Percentiles rank a stretch among this genome's conserved stretches.
Conservation (phyloP, 2,113 vertebrate species). For the Gila orcuttii region DNA sequence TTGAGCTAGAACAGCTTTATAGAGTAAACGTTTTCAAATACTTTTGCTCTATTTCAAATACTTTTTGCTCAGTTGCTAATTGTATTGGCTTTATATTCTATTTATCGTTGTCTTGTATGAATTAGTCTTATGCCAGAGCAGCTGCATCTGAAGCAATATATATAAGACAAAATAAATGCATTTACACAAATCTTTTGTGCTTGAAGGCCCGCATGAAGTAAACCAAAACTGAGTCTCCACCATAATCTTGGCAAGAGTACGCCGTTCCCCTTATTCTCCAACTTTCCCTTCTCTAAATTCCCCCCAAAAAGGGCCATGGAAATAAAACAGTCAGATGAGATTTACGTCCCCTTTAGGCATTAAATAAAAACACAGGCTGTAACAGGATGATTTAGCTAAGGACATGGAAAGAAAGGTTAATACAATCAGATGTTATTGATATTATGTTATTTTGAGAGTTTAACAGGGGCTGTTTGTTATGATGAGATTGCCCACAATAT, state of each 20-base stretch:
- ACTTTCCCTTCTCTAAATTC: slow-evolving; percentile 28
- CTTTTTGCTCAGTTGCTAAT: not conserved
- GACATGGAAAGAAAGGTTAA: slow-evolving; percentile 1
- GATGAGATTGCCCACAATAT: not conserved
- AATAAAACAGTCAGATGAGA: slow-evolving; percentile 11
- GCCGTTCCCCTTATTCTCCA: not conserved
- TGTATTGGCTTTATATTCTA: not conserved
- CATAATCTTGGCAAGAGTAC: not conserved
- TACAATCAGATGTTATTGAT: not conserved
- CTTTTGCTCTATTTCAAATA: not conserved
- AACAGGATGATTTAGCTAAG: not conserved
- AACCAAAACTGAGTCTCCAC: not conserved
- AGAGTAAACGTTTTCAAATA: not conserved
- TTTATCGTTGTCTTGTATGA: not conserved
- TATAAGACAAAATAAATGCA: not conserved
- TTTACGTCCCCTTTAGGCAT: not conserved
- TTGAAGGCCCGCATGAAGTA: not conserved
- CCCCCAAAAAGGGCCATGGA: not conserved
- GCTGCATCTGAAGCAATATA: not conserved
- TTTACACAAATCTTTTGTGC: not conserved
- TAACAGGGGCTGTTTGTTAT: not conserved
- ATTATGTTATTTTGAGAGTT: not conserved
- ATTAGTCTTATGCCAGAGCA: not conserved
- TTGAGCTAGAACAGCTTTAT: not conserved
- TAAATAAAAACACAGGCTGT: not conserved